Conservation (phyloP, 2,797 vertebrate genomes). For the Aselliscus stoliczkanus region DNA sequence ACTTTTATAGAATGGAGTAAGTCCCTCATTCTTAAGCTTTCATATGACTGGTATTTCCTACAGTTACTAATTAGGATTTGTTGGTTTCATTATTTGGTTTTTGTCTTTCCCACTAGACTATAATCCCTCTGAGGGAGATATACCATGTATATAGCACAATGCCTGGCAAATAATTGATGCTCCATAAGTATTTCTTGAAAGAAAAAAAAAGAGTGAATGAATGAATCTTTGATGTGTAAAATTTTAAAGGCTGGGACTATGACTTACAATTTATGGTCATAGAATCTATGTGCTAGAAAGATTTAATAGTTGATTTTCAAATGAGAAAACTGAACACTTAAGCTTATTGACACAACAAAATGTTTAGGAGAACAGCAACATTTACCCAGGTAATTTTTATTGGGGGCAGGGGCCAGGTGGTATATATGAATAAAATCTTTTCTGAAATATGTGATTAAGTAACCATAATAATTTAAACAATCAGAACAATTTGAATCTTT, state of each 20-base stretch:
- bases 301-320: not conserved
- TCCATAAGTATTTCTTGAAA: not conserved
- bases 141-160: not conserved
- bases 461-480: slow-evolving; percentile 22
- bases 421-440: not conserved
- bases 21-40: not conserved
- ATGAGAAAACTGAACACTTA: not conserved
- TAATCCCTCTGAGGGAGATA: not conserved
- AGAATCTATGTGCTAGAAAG: not conserved
- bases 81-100: not conserved
- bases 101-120: not conserved
- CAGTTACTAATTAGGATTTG: not conserved
- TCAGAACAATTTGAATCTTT: not conserved
- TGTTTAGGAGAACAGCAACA: not conserved
- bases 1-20: not conserved
- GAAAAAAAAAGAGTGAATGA: not conserved
- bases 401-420: not conserved
- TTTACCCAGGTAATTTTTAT: not conserved
- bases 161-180: not conserved
- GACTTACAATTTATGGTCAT: not conserved
- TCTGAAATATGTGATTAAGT: not conserved
- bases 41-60: not conserved
- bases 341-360: not conserved
- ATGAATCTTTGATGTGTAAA: not conserved
- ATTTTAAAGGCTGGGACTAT: not conserved